Conservation (phyloP, 2,113 vertebrate genomes). For the Notothenia rossii region DNA sequence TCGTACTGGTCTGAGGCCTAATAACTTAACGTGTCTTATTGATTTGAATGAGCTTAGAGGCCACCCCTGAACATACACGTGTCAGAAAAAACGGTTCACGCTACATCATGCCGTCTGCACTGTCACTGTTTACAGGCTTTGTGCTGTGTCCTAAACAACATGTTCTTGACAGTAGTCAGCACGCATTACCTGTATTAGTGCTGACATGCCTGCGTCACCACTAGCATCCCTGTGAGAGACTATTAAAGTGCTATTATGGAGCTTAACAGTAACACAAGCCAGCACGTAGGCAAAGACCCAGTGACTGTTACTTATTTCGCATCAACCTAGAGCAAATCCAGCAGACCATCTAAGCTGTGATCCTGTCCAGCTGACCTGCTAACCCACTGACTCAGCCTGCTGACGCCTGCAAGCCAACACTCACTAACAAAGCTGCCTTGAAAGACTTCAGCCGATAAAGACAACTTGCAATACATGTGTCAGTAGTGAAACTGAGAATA, state of each 20-base stretch:
- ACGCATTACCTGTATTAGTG: constrained; percentile 49
- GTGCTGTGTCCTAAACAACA: constrained; percentile 31
- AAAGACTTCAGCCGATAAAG: constrained; percentile 8
- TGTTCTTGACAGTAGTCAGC: constrained; percentile 39
- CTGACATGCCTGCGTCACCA: constrained; percentile 60
- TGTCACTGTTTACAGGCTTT: constrained; percentile 32
- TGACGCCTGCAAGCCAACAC: constrained; percentile 25
- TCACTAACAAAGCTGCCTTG: constrained; percentile 33
- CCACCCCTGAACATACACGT: background rate
- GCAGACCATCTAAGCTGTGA: constrained; percentile 57
- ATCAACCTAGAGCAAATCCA: constrained; percentile 35
- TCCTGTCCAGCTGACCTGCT: constrained; percentile 69
- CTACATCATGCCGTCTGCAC: constrained; percentile 6
- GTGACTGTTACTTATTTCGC: constrained; percentile 48
- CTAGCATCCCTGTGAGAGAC: constrained; percentile 29
- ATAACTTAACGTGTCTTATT: background rate
- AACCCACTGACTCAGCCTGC: constrained; percentile 61
- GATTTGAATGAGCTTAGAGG: constrained; percentile 9
- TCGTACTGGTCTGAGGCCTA: background rate
- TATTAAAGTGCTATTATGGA: constrained; percentile 36
- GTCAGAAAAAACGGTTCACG: background rate
- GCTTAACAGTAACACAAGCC: constrained; percentile 31
- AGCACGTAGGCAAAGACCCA: constrained; percentile 14
- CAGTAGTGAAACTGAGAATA: background rate
- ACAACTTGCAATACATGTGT: background rate